These are phyloP conservation scores for Xenopus tropicalis DNA, from an alignment of 2,113 vertebrate genomes.

Conservation along the genomic window DNA sequence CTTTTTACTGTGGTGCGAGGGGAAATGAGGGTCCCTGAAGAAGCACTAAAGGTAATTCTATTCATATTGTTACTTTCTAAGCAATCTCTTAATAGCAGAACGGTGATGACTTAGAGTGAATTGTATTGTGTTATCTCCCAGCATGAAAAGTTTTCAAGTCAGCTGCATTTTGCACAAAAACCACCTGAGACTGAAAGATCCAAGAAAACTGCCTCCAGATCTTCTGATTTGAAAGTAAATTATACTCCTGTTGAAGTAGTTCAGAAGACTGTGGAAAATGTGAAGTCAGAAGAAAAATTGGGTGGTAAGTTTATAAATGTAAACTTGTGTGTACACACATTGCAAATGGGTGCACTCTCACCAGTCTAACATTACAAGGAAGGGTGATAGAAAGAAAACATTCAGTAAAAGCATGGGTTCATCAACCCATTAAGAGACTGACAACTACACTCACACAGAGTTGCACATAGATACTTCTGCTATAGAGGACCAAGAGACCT, in stretches of 20 bases:
- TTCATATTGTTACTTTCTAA: too few species aligned
- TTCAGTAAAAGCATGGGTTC: too few species aligned
- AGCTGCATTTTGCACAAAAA: slow-evolving; percentile 89
- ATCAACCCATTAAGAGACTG: too few species aligned
- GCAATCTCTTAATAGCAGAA: too few species aligned
- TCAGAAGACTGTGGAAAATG: slow-evolving; percentile 68
- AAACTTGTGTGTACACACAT: too few species aligned
- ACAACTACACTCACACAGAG: too few species aligned
- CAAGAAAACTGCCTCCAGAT: slow-evolving; percentile 69
- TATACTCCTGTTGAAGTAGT: slow-evolving; percentile 63
- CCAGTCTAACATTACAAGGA: too few species aligned
- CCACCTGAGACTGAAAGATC: slow-evolving; percentile 70
- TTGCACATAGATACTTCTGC: too few species aligned
- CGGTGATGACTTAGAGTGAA: too few species aligned
- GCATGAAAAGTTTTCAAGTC: slow-evolving; percentile 98
- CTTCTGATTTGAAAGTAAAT: slow-evolving; percentile 58
- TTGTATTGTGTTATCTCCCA: slow-evolving; percentile 52
- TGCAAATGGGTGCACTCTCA: too few species aligned
- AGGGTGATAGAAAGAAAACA: too few species aligned
- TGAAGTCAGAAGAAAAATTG: slow-evolving; percentile 81
- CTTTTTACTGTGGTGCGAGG: slow-evolving; percentile 94
- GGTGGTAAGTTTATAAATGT: slow-evolving; percentile 63
- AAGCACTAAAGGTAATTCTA: slow-evolving; percentile 88
- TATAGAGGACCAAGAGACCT: too few species aligned
- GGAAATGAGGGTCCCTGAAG: slow-evolving; percentile 94